A percentile compares a stretch with the other conserved stretches of the same genome.
Conservation (phyloP, 2,888 invertebrate species). For the Eupithecia insigniata region DNA sequence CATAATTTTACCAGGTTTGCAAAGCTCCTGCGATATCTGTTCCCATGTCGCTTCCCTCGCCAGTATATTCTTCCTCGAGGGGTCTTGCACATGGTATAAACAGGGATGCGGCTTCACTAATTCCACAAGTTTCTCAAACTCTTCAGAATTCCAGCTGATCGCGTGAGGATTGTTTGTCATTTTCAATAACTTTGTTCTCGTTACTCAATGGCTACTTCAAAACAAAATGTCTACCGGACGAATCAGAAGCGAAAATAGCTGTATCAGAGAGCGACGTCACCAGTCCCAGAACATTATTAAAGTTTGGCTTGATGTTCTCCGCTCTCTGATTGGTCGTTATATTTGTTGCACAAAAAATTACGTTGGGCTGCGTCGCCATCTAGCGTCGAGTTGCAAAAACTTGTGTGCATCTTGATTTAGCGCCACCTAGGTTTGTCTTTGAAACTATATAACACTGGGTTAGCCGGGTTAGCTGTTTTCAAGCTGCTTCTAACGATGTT, state of each 20-base stretch:
- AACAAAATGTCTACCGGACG: conserved; percentile 78
- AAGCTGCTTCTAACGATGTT: neutral
- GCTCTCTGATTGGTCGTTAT: conserved; percentile 59
- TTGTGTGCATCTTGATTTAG: neutral
- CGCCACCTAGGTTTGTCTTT: conserved; percentile 12
- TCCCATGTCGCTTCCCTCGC: conserved; percentile 75
- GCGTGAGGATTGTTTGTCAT: conserved; percentile 73
- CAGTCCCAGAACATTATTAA: conserved; percentile 46
- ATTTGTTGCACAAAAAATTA: conserved; percentile 17
- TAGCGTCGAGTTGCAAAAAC: conserved; percentile 25
- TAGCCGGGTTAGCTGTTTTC: neutral
- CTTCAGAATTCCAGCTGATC: conserved; percentile 72
- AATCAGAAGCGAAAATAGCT: conserved; percentile 76
- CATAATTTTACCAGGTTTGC: conserved; percentile 69
- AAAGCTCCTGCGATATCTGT: conserved; percentile 69
- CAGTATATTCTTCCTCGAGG: conserved; percentile 74
- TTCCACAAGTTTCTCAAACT: conserved; percentile 72
- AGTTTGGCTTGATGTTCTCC: conserved; percentile 49
- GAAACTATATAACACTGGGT: neutral
- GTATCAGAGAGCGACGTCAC: conserved; percentile 78
- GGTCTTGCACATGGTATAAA: conserved; percentile 71
- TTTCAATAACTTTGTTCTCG: conserved; percentile 47
- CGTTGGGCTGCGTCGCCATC: conserved; percentile 31
- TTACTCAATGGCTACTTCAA: conserved; percentile 51
- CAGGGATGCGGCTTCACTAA: conserved; percentile 72